Percentiles rank a stretch among this genome's conserved stretches.
phyloP scores from a whole-genome alignment of 1,140 invertebrate genomes.

The Trachymyrmex cornetzi region DNA sequence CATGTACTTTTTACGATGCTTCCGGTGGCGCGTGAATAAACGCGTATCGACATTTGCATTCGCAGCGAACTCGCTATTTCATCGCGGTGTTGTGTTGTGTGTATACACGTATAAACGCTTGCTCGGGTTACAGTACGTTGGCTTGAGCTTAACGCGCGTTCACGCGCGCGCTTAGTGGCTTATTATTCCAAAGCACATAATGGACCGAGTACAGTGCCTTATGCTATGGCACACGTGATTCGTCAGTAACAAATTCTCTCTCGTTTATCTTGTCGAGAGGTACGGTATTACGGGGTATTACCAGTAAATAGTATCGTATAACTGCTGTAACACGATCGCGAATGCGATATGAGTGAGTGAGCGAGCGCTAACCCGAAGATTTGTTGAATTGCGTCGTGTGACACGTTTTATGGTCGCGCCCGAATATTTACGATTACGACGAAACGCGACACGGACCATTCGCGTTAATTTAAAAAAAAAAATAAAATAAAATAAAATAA shows the following conservation, averaged over 20 bases:
- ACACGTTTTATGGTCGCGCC: constrained; percentile 14
- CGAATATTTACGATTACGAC: constrained; percentile 19
- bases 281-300: constrained; percentile 47
- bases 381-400: constrained; percentile 23
- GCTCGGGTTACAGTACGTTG: constrained; percentile 7
- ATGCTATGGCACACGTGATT: constrained; percentile 33
- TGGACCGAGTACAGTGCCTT: constrained; percentile 22
- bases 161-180: constrained; percentile 44
- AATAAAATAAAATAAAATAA: neutral
- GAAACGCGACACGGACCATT: neutral
- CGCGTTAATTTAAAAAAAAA: neutral
- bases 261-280: constrained; percentile 57
- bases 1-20: neutral
- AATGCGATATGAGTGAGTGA: constrained; percentile 36
- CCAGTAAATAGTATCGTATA: constrained; percentile 54
- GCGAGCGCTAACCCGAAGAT: constrained; percentile 21
- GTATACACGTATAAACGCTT: neutral
- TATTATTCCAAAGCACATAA: constrained; percentile 61
- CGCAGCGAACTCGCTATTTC: neutral
- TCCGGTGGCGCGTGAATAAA: neutral
- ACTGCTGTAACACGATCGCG: constrained; percentile 53
- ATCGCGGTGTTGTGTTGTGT: neutral
- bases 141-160: constrained; percentile 25
- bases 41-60: constrained; percentile 23
- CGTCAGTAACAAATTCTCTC: constrained; percentile 47